phyloP scores from a whole-genome alignment of 1,140 invertebrate genomes.

The Steinernema khuongi region DNA sequence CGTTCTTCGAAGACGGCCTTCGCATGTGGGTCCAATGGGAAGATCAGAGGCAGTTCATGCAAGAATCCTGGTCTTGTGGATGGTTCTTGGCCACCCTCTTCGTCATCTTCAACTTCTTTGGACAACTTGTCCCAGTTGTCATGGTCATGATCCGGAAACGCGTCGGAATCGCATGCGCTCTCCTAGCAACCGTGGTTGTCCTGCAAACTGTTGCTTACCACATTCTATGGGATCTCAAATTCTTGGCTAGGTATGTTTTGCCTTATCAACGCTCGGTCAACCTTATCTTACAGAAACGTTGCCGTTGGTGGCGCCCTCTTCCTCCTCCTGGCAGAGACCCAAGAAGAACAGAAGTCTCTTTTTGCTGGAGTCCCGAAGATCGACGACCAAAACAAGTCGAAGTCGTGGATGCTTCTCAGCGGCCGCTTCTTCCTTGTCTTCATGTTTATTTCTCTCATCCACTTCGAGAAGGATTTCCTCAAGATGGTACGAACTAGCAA shows the following conservation, averaged over 20 bases:
- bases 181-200: constrained; percentile 91
- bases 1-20: constrained; percentile 96
- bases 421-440: constrained; percentile 91
- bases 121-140: constrained; percentile 73
- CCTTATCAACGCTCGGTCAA: not conserved
- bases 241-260: constrained; percentile 67
- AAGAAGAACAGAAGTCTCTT: constrained; percentile 69
- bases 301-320: constrained; percentile 90
- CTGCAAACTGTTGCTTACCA: constrained; percentile 71
- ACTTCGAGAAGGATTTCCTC: constrained; percentile 83
- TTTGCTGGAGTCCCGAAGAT: constrained; percentile 96
- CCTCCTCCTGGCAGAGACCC: constrained; percentile 82
- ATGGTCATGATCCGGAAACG: constrained; percentile 84
- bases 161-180: constrained; percentile 86
- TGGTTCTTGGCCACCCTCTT: constrained; percentile 84
- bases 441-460: constrained; percentile 94
- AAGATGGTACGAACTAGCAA: constrained; percentile 62
- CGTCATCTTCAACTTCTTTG: constrained; percentile 84
- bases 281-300: constrained; percentile 72
- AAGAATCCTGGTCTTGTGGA: constrained; percentile 94
- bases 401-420: constrained; percentile 89
- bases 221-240: constrained; percentile 95
- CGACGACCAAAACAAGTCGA: constrained; percentile 86
- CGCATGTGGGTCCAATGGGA: constrained; percentile 99
- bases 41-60: constrained; percentile 94